A percentile compares a stretch with the other conserved stretches of the same genome.
These are phyloP conservation scores for Onychomys leucogaster DNA, from an alignment of 2,797 vertebrate genomes.

Conservation along the genomic window DNA sequence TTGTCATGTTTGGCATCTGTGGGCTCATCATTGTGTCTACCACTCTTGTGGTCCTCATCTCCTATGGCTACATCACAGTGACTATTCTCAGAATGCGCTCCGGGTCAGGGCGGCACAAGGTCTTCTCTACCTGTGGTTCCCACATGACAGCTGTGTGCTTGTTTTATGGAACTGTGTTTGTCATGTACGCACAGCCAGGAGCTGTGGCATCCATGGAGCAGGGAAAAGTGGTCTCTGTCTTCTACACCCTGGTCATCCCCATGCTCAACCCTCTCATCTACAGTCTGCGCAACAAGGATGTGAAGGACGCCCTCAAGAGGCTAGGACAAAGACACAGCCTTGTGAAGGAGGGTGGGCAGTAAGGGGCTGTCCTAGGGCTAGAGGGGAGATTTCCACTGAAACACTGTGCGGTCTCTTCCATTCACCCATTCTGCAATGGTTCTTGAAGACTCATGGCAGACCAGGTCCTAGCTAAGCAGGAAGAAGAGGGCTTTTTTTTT, in stretches of 20 bases:
- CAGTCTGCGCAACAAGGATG: constrained; percentile 58
- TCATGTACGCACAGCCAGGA: constrained; percentile 55
- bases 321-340: not conserved
- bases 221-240: constrained; percentile 63
- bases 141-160: constrained; percentile 49
- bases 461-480: not conserved
- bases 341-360: not conserved
- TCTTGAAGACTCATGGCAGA: not conserved
- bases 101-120: not conserved
- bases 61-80: constrained; percentile 70
- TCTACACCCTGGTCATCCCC: constrained; percentile 66
- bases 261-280: constrained; percentile 73
- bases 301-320: constrained; percentile 29
- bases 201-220: constrained; percentile 57
- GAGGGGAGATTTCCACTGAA: not conserved
- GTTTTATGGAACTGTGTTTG: not conserved
- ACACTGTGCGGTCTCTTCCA: not conserved
- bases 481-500: no score
- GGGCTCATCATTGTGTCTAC: constrained; percentile 33
- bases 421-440: not conserved
- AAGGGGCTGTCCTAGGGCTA: not conserved
- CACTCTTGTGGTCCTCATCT: not conserved
- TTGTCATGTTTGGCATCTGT: constrained; percentile 28
- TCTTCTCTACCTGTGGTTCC: constrained; percentile 74
- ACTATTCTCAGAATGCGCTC: constrained; percentile 70